Evolutionary conservation across 2,113 vertebrate genomes (phyloP).

Genomic region (Onychostoma macrolepis): DNA sequence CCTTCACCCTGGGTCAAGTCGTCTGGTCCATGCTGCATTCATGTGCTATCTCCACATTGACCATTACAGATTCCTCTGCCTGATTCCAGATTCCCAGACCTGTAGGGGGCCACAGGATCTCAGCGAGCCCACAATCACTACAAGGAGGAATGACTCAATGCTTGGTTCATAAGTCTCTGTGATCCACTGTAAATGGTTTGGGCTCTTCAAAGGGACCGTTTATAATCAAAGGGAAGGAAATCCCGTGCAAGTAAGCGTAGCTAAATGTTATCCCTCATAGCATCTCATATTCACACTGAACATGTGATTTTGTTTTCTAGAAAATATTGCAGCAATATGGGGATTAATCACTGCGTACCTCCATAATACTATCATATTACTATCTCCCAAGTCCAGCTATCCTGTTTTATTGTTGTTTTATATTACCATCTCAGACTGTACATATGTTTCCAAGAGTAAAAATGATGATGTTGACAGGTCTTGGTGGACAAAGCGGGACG

Average conservation of each 20-base stretch:
- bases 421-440: slow-evolving; percentile 40
- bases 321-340: slow-evolving; percentile 48
- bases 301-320: slow-evolving; percentile 54
- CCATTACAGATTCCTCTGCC: neutral
- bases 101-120: slow-evolving; percentile 48
- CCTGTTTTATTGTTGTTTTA: slow-evolving; percentile 43
- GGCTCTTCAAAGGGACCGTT: slow-evolving; percentile 41
- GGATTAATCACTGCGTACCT: neutral
- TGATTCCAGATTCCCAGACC: slow-evolving; percentile 11
- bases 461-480: slow-evolving; percentile 43
- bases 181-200: slow-evolving; percentile 56
- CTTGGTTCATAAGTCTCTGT: slow-evolving; percentile 52
- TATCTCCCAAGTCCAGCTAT: neutral
- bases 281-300: slow-evolving; percentile 41
- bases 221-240: slow-evolving; percentile 42
- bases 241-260: slow-evolving; percentile 26
- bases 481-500: slow-evolving; percentile 44
- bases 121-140: slow-evolving; percentile 33
- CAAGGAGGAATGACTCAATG: slow-evolving; percentile 63
- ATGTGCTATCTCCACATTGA: slow-evolving; percentile 45
- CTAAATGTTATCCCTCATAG: slow-evolving; percentile 34
- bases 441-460: slow-evolving; percentile 46
- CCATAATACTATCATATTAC: neutral
- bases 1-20: slow-evolving; percentile 33
- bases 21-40: slow-evolving; percentile 60